Evolutionary conservation across 2,797 vertebrate genomes (phyloP).

Genomic region (Synanceia verrucosa): DNA sequence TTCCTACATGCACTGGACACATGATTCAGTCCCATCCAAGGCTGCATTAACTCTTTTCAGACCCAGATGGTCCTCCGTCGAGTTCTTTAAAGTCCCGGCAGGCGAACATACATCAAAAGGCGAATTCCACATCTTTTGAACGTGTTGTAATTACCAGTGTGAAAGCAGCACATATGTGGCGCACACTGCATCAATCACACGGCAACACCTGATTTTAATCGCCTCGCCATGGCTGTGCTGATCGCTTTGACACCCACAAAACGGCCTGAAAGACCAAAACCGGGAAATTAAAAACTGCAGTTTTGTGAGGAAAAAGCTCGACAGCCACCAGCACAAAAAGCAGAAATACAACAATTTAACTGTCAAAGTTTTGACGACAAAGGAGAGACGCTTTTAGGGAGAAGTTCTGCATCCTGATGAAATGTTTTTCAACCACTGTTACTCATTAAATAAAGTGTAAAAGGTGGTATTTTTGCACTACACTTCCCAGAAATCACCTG

Average conservation of each 20-base stretch:
- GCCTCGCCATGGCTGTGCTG: slow-evolving; percentile 29
- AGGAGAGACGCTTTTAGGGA: background rate
- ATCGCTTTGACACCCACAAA: slow-evolving; percentile 66
- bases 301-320: background rate
- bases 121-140: slow-evolving; percentile 72
- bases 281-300: slow-evolving; percentile 17
- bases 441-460: too few species aligned
- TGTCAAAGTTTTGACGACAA: slow-evolving; percentile 5
- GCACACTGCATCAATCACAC: slow-evolving; percentile 71
- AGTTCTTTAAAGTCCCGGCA: slow-evolving; percentile 65
- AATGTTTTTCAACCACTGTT: slow-evolving; percentile 11
- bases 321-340: slow-evolving; percentile 16
- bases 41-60: slow-evolving; percentile 38
- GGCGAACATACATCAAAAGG: slow-evolving; percentile 75
- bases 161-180: slow-evolving; percentile 71
- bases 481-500: background rate
- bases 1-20: background rate
- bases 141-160: slow-evolving; percentile 77
- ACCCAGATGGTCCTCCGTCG: slow-evolving; percentile 66
- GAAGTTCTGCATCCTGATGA: slow-evolving; percentile 5
- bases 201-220: slow-evolving; percentile 72
- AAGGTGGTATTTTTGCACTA: background rate
- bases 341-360: background rate
- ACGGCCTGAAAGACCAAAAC: slow-evolving; percentile 23
- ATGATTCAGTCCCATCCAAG: slow-evolving; percentile 1